Conservation (phyloP, 64 coral and sea anemone genomes). For the Montipora capricornis region DNA sequence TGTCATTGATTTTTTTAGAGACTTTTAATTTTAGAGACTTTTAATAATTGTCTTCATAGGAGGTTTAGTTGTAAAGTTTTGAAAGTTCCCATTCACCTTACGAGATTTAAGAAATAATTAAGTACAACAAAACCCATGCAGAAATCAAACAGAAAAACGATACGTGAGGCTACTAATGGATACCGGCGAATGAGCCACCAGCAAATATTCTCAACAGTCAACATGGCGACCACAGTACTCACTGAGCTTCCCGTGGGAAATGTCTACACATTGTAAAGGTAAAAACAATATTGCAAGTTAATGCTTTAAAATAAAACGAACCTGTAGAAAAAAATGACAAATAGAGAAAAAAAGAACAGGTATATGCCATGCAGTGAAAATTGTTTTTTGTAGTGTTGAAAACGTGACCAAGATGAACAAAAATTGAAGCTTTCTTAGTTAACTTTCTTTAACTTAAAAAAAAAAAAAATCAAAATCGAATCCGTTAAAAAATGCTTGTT, state of each 20-base stretch:
- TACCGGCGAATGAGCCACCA: slow-evolving; percentile 24
- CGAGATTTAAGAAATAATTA: background rate
- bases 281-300: background rate
- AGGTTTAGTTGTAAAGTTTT: background rate
- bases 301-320: background rate
- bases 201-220: background rate
- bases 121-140: background rate
- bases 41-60: background rate
- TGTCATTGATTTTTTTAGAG: too few species aligned
- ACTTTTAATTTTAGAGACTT: too few species aligned
- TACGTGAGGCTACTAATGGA: background rate
- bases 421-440: too few species aligned
- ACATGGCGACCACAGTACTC: background rate
- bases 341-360: background rate
- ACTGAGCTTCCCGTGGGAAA: slow-evolving; percentile 53
- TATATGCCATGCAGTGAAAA: background rate
- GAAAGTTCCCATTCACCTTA: background rate
- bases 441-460: too few species aligned
- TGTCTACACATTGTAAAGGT: background rate
- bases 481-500: too few species aligned
- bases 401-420: too few species aligned
- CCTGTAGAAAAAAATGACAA: background rate
- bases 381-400: too few species aligned
- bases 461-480: too few species aligned
- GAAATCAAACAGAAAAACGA: background rate